Percentiles rank a stretch among this genome's conserved stretches.
Evolutionary conservation across 2,888 invertebrate genomes (phyloP).

Genomic region (Epinotia bilunana): DNA sequence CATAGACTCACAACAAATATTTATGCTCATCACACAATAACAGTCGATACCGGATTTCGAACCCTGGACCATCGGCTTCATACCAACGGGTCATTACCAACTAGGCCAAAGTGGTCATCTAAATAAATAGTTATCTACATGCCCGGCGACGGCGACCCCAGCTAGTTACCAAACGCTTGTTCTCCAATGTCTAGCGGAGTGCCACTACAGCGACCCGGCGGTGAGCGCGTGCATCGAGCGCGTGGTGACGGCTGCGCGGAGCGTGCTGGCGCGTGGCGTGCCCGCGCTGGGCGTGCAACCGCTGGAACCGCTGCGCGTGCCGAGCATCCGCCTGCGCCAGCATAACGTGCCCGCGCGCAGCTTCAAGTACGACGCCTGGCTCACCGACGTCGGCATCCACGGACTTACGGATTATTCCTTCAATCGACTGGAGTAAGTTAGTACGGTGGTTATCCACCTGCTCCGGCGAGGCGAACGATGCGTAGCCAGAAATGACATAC

Average conservation of each 20-base stretch:
- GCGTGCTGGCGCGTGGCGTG: constrained; percentile 82
- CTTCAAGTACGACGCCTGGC: constrained; percentile 82
- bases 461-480: no score
- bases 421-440: constrained; percentile 79
- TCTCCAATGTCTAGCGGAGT: constrained; percentile 61
- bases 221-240: constrained; percentile 83
- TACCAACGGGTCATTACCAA: no score
- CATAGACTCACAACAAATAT: no score
- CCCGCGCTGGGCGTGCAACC: constrained; percentile 85
- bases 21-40: no score
- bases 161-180: no score
- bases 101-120: no score
- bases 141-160: no score
- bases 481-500: no score
- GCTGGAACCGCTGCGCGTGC: constrained; percentile 84
- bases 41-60: no score
- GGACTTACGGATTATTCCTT: constrained; percentile 82
- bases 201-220: constrained; percentile 84
- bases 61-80: no score
- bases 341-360: constrained; percentile 75
- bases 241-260: constrained; percentile 80
- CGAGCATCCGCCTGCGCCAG: constrained; percentile 84
- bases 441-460: no score
- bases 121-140: no score
- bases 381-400: constrained; percentile 74